Percentiles rank a stretch among this genome's conserved stretches.
These are phyloP conservation scores for Diogma glabrata DNA, from an alignment of 2,888 invertebrate genomes.

Conservation along the genomic window DNA sequence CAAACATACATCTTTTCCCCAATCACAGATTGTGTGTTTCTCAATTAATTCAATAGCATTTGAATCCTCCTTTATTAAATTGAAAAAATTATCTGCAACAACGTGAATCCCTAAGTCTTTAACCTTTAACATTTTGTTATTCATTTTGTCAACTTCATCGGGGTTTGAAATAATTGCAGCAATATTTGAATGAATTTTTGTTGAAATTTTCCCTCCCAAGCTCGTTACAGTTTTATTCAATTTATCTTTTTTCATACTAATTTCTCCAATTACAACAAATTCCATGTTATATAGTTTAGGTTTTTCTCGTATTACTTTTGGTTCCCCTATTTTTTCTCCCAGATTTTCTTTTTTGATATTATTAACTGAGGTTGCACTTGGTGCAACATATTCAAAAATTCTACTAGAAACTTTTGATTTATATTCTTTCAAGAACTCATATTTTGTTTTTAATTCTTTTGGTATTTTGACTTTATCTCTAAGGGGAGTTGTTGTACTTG, in stretches of 20 bases:
- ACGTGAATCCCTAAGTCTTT: constrained; percentile 63
- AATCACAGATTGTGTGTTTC: constrained; percentile 62
- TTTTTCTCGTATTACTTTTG: constrained; percentile 50
- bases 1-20: constrained; percentile 63
- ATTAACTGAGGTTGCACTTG: constrained; percentile 31
- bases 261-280: constrained; percentile 55
- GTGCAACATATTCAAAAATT: constrained; percentile 42
- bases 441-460: constrained; percentile 39
- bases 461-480: constrained; percentile 61
- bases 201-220: constrained; percentile 63
- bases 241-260: constrained; percentile 44
- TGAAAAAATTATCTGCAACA: constrained; percentile 63
- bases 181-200: constrained; percentile 49
- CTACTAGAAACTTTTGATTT: constrained; percentile 47
- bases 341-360: constrained; percentile 43
- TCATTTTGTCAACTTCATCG: constrained; percentile 56
- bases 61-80: constrained; percentile 45
- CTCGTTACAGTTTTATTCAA: constrained; percentile 56
- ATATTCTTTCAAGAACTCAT: constrained; percentile 46
- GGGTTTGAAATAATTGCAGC: constrained; percentile 66
- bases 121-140: constrained; percentile 51
- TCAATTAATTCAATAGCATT: constrained; percentile 53
- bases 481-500: constrained; percentile 57
- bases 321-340: constrained; percentile 35
- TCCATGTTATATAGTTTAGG: constrained; percentile 67